These are phyloP conservation scores for Campylorhamphus procurvoides DNA, from an alignment of 2,113 vertebrate genomes.

Conservation along the genomic window DNA sequence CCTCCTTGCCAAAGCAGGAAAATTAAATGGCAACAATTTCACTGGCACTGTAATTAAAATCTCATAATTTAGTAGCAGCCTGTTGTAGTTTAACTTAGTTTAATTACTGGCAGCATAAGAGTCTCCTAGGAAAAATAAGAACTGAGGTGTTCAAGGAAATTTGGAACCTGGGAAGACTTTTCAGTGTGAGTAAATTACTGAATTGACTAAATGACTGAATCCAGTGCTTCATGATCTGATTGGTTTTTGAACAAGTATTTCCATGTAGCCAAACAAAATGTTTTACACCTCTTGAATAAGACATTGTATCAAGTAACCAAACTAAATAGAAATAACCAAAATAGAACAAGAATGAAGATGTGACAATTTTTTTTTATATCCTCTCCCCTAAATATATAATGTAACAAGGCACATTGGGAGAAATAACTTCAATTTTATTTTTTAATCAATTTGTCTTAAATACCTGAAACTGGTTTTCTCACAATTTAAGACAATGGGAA, in stretches of 20 bases:
- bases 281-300: background rate
- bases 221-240: fast-evolving
- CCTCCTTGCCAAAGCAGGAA: background rate
- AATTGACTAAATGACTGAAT: background rate
- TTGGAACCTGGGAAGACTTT: background rate
- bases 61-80: background rate
- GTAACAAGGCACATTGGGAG: slow-evolving; percentile 53
- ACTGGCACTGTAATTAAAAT: background rate
- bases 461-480: slow-evolving; percentile 13
- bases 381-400: background rate
- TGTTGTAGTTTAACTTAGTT: background rate
- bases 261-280: background rate
- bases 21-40: background rate
- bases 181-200: background rate
- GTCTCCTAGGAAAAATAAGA: background rate
- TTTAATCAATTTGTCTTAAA: slow-evolving; percentile 19
- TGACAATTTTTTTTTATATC: background rate
- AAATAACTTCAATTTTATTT: slow-evolving; percentile 6
- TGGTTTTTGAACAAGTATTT: background rate
- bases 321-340: background rate
- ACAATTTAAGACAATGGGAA: background rate
- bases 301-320: background rate
- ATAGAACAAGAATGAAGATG: background rate
- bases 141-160: background rate
- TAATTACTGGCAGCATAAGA: background rate